Conservation (phyloP, 2,888 invertebrate genomes). For the Leptopterna dolabrata region DNA sequence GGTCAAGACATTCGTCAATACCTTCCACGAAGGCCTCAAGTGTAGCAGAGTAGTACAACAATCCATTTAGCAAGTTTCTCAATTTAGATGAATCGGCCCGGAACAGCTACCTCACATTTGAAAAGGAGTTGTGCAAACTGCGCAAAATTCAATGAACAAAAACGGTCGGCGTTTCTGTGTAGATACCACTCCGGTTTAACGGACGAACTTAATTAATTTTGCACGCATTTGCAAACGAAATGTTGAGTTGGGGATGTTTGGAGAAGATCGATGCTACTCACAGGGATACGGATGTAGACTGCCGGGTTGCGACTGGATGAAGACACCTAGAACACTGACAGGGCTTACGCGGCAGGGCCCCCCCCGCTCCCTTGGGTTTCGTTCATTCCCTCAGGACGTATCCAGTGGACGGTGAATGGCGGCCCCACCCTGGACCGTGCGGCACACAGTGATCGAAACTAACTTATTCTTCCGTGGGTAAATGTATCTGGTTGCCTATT, state of each 20-base stretch:
- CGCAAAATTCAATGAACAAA: background rate
- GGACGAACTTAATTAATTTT: background rate
- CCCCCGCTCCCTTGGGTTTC: too few species aligned
- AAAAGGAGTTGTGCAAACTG: background rate
- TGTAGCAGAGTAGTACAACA: slow-evolving; percentile 18
- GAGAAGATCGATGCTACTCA: slow-evolving; percentile 30
- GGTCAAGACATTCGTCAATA: background rate
- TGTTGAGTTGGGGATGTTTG: background rate
- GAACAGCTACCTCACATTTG: background rate
- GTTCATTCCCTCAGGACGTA: background rate
- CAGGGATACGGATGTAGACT: slow-evolving; percentile 28
- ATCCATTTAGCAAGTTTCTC: slow-evolving; percentile 4
- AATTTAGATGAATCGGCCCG: background rate
- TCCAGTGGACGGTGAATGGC: background rate
- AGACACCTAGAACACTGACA: slow-evolving; percentile 33
- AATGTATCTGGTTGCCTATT: too few species aligned
- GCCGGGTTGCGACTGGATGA: slow-evolving; percentile 35
- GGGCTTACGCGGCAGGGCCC: background rate
- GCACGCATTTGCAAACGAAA: background rate
- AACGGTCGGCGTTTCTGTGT: background rate
- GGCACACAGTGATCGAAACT: too few species aligned
- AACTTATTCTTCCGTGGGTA: too few species aligned
- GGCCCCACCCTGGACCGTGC: background rate
- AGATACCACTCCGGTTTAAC: background rate
- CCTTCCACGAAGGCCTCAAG: slow-evolving; percentile 28